phyloP scores from a whole-genome alignment of 2,113 vertebrate genomes.

The Mormyrus lacerda region DNA sequence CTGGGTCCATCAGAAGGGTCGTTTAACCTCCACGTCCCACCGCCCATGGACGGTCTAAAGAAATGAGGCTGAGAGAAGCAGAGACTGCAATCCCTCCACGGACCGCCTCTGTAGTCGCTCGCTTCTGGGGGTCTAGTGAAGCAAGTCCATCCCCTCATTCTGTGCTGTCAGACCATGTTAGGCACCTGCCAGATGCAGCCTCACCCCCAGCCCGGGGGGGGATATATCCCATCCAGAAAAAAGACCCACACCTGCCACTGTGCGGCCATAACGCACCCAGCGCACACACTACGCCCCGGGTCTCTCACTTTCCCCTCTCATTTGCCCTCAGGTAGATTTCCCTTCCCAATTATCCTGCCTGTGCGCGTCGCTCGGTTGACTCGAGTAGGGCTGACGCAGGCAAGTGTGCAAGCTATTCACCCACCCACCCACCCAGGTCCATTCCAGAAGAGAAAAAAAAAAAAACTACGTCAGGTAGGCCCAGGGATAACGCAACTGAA shows the following conservation, averaged over 20 bases:
- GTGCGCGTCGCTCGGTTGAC: neutral
- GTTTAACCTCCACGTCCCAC: neutral
- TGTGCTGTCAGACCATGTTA: neutral
- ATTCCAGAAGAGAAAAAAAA: neutral
- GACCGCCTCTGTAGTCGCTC: neutral
- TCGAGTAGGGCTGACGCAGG: neutral
- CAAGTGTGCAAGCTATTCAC: neutral
- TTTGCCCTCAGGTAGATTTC: neutral
- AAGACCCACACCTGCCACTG: neutral
- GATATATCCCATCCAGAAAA: neutral
- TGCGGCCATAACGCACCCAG: neutral
- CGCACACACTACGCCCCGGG: neutral
- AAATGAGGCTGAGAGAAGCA: neutral
- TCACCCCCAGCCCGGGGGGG: neutral
- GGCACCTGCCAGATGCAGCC: neutral
- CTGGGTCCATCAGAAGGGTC: neutral
- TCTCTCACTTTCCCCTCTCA: neutral
- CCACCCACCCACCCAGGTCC: neutral
- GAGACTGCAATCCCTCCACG: neutral
- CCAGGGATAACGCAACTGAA: neutral
- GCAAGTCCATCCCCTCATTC: neutral
- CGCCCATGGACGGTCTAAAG: neutral
- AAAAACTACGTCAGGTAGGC: neutral
- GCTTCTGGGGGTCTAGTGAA: neutral
- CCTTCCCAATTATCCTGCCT: slow-evolving; percentile 9